Evolutionary conservation across 2,888 invertebrate genomes (phyloP), one percentile per base, ranked within the genome.

Genomic region (Eupithecia centaureata): DNA sequence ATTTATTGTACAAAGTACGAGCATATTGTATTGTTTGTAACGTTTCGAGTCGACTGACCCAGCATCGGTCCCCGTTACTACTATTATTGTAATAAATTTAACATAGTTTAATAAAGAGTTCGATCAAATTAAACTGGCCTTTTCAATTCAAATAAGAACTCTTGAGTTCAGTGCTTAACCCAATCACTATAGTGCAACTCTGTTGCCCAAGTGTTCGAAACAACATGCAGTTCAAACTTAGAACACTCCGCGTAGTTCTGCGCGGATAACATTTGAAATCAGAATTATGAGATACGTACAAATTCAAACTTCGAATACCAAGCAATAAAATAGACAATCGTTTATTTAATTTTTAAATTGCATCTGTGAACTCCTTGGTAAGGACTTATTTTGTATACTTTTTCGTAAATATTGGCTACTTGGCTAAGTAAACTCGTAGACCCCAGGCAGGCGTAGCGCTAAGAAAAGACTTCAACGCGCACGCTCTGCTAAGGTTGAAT

Each of bases 1-100:
- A 89, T 90, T 90, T 90, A 90, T 91, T 89, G 88, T 90, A 90
- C 90, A 83, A 86, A 90, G 87, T 88, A 88, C 85, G 79, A 78
- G 79, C 68, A 64, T 56, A 59, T 70, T 70, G 61, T 67, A 66
- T 47, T 47, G 47, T 68, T 69, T 65, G 64, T 62, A 64, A 62
- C 74, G 52, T 67, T 68, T 63, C 74, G 71, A 72, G 68, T 63
- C 74, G 71, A 72, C 68, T 73, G 52, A 54, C 27, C 22, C 42
- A 18, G 8, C 38, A 65, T 42, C 65, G 64, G 65, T 67, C 60
- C 60, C 70, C 57, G 65, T 62, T 67, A 67, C 72, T 68, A 62
- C 74, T 78, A 74, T 78, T 75, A 78, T 76, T 73, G 67, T 77
- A 75, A 70, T 71, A 76, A 47, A 74, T 75, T 68, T 54, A 38